phyloP scores from a whole-genome alignment of 1,140 invertebrate genomes.

The Microplitis demolitor region DNA sequence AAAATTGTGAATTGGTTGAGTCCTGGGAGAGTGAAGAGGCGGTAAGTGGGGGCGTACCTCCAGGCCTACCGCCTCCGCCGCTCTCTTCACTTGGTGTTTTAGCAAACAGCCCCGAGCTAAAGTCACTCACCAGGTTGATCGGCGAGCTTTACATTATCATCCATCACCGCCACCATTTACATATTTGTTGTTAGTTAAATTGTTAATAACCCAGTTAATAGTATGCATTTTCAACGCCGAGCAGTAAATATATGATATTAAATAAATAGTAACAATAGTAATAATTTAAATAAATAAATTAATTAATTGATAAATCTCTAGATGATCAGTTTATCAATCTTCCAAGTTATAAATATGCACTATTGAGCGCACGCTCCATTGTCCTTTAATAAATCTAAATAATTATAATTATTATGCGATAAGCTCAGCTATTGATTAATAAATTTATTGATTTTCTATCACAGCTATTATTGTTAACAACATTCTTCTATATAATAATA shows the following conservation, averaged over 20 bases:
- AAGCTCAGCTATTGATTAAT: too few relatives aligned
- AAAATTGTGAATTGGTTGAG: conserved; percentile 56
- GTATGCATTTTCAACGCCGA: not conserved
- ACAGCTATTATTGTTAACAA: not conserved
- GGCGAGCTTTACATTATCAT: conserved; percentile 69
- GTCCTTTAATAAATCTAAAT: too few relatives aligned
- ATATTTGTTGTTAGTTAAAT: conserved; percentile 42
- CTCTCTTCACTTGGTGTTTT: conserved; percentile 86
- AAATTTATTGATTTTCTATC: not conserved
- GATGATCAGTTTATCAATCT: not conserved
- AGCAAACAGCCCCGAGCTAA: conserved; percentile 84
- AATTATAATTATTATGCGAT: too few relatives aligned
- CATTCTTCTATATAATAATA: not conserved
- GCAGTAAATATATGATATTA: too few relatives aligned
- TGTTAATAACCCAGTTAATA: not conserved
- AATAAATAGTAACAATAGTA: too few relatives aligned
- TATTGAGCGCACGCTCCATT: too few relatives aligned
- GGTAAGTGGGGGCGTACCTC: conserved; percentile 58
- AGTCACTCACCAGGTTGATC: conserved; percentile 85
- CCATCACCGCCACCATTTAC: conserved; percentile 50
- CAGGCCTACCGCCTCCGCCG: conserved; percentile 63
- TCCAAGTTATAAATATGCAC: not conserved
- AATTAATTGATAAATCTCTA: not conserved
- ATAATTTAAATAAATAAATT: not conserved
- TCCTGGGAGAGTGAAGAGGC: conserved; percentile 61